Base-by-base conservation (phyloP, 1,140 invertebrate genomes). In the Anoplolepis gracilipes region DNA sequence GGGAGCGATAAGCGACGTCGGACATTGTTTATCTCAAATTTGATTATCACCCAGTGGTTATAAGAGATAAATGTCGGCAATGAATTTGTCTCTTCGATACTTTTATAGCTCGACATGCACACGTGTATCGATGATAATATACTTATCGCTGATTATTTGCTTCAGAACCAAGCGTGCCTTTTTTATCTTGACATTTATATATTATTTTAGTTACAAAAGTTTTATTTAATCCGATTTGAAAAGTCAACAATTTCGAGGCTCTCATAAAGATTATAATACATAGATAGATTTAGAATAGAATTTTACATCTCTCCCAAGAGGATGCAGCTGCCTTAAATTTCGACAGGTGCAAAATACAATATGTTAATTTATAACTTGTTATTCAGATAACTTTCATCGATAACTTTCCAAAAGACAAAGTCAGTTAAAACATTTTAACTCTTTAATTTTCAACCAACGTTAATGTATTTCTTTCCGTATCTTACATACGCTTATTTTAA, bases 131-230 rank as follows among this genome's bases (percentile, higher is more conserved):
- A 22, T 69, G 53, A 22, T 69, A 55, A 39, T 49, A 55, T 10
- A 30, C 2, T 53, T 53, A 36, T 65, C 75, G 8, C 19, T 69
- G 61, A 19, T 53, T 65, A 49, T 33, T 22, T 6, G 22, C 49
- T 77, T 77, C 49, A 67, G 36, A 57, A 67, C 7, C 19, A n/a
- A 65, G 19, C 33, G 16, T n/a, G 13, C 13, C 42, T 46, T 5
- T 69, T 42, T 79, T 55, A 79, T 69, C 62, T 46, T 53, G 42
- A 79, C 42, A n/a, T 69, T 53, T 53, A 55, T 79, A 78, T 67
- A 49, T 67, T 69, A 39, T n/a, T 53, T 53, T 69, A 33, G 13
- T 10, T n/a, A 2, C 8, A 2, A 22, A 22, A 22, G 42, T 78
- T 78, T 42, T 33, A 6, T 13, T 67, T 64, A 4, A 73, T 28